Base-by-base conservation (phyloP, 1,140 invertebrate species). In the Lordiphosa collinella region DNA sequence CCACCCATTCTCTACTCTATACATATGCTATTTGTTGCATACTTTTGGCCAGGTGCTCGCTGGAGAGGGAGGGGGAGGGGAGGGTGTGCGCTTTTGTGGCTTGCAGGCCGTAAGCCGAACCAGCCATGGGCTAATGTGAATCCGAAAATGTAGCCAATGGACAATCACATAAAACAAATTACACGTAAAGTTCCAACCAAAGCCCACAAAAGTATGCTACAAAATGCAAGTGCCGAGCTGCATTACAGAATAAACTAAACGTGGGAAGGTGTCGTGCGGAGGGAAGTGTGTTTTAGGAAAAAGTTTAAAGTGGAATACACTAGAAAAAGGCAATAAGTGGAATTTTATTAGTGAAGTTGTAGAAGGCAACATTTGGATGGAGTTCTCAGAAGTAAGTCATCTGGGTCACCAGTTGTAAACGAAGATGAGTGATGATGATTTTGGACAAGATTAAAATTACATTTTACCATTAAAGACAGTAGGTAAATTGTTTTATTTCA, bases 101-200 rank as follows among this genome's bases (percentile, higher is more conserved):
- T 71, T 76, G 53, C 74, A 61, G 69, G 58, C 46, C 41, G 64
- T 52, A 58, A 46, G 63, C 46, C 44, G 46, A 67, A 56, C 53
- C 32, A 35, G 74, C 58, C 63, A 44, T 70, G 38, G 46, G 78
- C 75, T 80, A 80, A 80, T 80, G 76, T 65, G 75, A 70, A 63
- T 76, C 62, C 76, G 62, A 76, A 76, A 80, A 67, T 82, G 70
- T 72, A 80, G 65, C 75, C 75, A 80, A 80, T 80, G 78, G 72
- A 76, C 75, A 82, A 80, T 80, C 75, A 80, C 76, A 80, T 80
- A 80, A 80, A 80, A 82, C 75, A 80, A 80, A 80, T 80, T 80
- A 80, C 75, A 76, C 71, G 66, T 71, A 71, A 82, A 82, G 68
- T 79, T 79, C 49, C 58, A 66, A 61, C 55, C 55, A 67, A 67